Conservation (phyloP, 2,797 vertebrate species). For the Crenuchus spilurus region DNA sequence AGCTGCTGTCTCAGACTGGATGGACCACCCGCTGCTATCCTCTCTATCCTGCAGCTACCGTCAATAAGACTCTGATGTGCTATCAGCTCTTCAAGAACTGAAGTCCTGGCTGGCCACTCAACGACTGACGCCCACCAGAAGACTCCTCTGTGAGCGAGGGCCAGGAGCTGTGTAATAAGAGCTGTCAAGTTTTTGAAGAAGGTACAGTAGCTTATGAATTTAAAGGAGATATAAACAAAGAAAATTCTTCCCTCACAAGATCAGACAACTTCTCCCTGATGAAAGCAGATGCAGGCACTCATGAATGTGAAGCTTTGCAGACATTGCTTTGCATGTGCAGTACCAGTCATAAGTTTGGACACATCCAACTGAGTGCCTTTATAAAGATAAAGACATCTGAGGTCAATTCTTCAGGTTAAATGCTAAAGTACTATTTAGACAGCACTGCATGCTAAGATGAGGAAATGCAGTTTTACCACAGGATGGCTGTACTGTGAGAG, state of each 20-base stretch:
- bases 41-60: constrained; percentile 9
- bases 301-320: neutral
- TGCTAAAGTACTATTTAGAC: too few relatives aligned
- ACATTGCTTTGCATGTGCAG: too few relatives aligned
- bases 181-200: neutral
- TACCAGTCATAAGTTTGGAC: too few relatives aligned
- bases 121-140: neutral
- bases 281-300: neutral
- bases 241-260: neutral
- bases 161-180: constrained; percentile 1
- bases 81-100: neutral
- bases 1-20: neutral
- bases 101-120: neutral
- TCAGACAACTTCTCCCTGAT: neutral
- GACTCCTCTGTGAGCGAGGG: neutral
- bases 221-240: neutral
- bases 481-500: too few relatives aligned
- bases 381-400: too few relatives aligned
- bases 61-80: constrained; percentile 11
- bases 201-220: neutral
- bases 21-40: constrained; percentile 1
- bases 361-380: too few relatives aligned
- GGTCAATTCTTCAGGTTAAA: too few relatives aligned
- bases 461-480: too few relatives aligned
- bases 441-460: too few relatives aligned